Base-by-base conservation (phyloP, 2,797 vertebrate species). In the Mastacembelus armatus region DNA sequence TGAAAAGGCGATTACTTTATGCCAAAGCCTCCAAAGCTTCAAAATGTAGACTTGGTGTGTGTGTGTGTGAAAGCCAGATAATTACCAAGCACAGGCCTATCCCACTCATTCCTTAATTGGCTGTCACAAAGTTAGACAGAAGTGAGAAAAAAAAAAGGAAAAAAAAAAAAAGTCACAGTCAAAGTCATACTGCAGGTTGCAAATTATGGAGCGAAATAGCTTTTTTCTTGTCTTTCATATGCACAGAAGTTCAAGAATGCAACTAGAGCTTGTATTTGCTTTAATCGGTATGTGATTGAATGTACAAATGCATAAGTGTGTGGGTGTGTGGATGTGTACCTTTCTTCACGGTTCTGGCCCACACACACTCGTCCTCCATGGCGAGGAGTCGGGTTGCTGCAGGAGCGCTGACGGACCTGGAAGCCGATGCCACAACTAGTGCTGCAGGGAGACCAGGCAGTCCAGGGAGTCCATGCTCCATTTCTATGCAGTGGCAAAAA, bases 381-480 rank as follows among this genome's bases (percentile, higher is more conserved):
- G 10, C 97, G 93, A 26, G 97, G 97, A 0, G 95, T 95, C 9
- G 98, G 98, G 85, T 98, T 98, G 91, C 96, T 98, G 90, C 98
- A 99, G 77, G 96, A 96, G 2, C 98, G 95, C 74, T 98, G 97
- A 1, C 98, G 96, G 55, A 98, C 97, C 91, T 98, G 98, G 90
- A 98, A 98, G 83, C 98, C 98, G 27, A 98, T 97, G 56, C 97
- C 97, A 30, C 98, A 99, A 75, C 94, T 97, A 65, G 98, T 98
- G 87, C 97, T 99, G 92, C 98, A 99, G 44, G 94, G 95, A 16
- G 97, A 96, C 98, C 98, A 99, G 27, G 93, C 89, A 4, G 98
- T 96, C 98, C 98, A 99, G 0, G 96, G 96, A 5, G 97, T 98
- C 98, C 97, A 99, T 10, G 96, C 98, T 57, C 98, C 98, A 32